Evolutionary conservation across 2,797 vertebrate genomes (phyloP), one percentile per base, ranked within the genome.

Genomic region (Lacerta bilineata): DNA sequence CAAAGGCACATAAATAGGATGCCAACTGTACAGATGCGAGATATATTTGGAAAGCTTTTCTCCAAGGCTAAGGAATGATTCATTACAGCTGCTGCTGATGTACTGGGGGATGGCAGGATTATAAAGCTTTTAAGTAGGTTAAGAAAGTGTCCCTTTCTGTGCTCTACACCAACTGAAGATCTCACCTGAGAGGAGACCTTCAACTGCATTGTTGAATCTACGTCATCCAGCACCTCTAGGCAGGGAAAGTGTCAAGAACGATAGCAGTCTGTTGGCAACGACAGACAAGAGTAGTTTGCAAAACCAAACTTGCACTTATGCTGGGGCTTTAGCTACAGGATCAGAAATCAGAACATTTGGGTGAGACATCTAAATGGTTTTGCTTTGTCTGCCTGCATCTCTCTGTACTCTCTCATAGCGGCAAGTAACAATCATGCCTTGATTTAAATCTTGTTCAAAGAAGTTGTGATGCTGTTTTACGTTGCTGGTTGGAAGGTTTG

Each of bases 241-340:
- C 15, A 59, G 46, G 0, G 1, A 64, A 33, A 33, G 89, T 50
- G 25, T 79, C 68, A 13, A 27, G 10, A 83, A 4, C 8, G 89
- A 81, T 39, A 18, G 85, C 81, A 9, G 64, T 4, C 4, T 43
- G 64, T 1, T 71, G 11, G 27, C 8, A 74, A 88, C 89, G 85
- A 80, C 1, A 46, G 90, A 64, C 8, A 84, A 55, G 46, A 50
- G 88, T 8, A 79, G 79, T 78, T 71, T 80, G 77, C 83, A 50
- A 85, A 81, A 29, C n/a, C 75, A 80, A 89, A 75, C 15, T n/a
- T 36, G 66, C 80, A 80, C 74, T 27, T n/a, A 46, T 33, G 13
- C 36, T 33, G 36, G 8, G 18, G 64, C 33, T 79, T 79, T 4
- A 39, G n/a, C 27, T 25, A 41, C 10, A 78, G 17, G 13, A 74